A percentile compares a stretch with the other conserved stretches of the same genome.
Conservation (phyloP, 2,113 vertebrate species). For the Oplegnathus fasciatus region DNA sequence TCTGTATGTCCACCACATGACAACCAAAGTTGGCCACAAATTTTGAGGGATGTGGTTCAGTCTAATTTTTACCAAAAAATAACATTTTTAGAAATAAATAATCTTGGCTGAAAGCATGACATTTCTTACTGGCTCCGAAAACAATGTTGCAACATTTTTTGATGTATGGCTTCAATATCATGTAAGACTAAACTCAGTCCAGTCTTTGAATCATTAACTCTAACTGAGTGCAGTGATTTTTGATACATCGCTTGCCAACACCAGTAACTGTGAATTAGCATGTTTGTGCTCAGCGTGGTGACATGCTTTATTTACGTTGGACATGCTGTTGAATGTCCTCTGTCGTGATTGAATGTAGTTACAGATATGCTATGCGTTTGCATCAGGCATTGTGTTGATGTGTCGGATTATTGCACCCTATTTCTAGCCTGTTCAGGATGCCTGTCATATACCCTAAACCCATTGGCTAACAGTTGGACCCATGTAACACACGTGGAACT, state of each 20-base stretch:
- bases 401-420: constrained; percentile 60
- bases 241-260: not conserved
- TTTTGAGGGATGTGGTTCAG: too few species aligned
- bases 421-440: constrained; percentile 59
- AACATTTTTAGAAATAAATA: too few species aligned
- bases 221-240: not conserved
- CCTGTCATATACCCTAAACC: constrained; percentile 48
- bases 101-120: not conserved
- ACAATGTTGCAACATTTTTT: constrained; percentile 45
- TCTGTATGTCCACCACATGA: not conserved
- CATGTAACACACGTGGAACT: constrained; percentile 3
- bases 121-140: not conserved
- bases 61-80: too few species aligned
- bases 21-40: too few species aligned
- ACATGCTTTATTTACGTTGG: constrained; percentile 15
- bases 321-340: constrained; percentile 42
- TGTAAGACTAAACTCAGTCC: not conserved
- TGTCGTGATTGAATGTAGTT: constrained; percentile 39
- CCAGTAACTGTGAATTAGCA: constrained; percentile 12
- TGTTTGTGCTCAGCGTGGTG: constrained; percentile 17
- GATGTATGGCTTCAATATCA: not conserved
- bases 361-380: constrained; percentile 23
- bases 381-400: constrained; percentile 55
- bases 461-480: constrained; percentile 20
- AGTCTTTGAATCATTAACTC: not conserved